Conservation (phyloP, 1,140 invertebrate genomes). For the Trichomalopsis sarcophagae region DNA sequence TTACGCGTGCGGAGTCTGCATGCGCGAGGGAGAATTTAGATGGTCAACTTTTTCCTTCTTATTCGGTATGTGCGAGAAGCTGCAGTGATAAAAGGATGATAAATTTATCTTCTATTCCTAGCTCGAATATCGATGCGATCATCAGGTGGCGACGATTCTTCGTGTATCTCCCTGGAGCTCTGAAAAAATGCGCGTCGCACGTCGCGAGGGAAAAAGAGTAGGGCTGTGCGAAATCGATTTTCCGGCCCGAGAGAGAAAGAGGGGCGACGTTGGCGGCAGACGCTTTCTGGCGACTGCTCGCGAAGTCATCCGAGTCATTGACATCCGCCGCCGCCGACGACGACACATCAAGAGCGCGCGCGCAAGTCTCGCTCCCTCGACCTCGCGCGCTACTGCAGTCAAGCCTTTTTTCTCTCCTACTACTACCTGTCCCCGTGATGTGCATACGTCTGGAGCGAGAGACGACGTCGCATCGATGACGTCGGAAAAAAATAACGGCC, state of each 20-base stretch:
- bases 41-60: background rate
- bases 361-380: background rate
- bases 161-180: background rate
- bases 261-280: conserved; percentile 50
- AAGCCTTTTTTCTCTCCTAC: conserved; percentile 24
- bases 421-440: too few relatives aligned
- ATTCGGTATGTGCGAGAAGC: too few relatives aligned
- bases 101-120: too few relatives aligned
- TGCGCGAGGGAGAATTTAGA: background rate
- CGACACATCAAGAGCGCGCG: conserved; percentile 64
- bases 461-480: conserved; percentile 59
- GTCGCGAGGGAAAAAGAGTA: background rate
- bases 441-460: background rate
- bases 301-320: conserved; percentile 72
- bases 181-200: conserved; percentile 12
- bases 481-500: conserved; percentile 49
- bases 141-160: background rate
- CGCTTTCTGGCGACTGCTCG: conserved; percentile 61
- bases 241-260: background rate
- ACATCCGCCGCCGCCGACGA: conserved; percentile 65
- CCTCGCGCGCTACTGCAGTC: background rate
- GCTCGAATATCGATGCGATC: background rate
- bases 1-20: background rate
- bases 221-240: conserved; percentile 43
- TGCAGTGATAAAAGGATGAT: too few relatives aligned